Evolutionary conservation across 2,888 invertebrate species (phyloP).

Genomic region (Cataglyphis altisquamis): DNA sequence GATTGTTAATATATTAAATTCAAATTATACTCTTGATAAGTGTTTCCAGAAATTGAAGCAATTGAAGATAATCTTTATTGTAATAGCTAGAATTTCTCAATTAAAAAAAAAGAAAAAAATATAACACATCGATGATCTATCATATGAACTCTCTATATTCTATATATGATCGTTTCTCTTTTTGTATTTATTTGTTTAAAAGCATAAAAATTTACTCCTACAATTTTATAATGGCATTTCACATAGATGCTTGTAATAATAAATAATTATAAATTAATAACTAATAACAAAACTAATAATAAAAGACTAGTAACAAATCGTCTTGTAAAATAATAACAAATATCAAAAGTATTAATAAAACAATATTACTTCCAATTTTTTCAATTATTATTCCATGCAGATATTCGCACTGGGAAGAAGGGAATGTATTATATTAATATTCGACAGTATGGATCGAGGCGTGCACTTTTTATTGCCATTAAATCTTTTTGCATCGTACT

Average conservation of each 20-base stretch:
- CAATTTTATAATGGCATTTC: background rate
- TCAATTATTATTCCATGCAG: background rate
- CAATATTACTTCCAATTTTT: background rate
- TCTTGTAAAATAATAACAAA: background rate
- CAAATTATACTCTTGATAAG: background rate
- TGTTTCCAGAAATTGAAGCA: background rate
- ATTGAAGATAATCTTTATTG: background rate
- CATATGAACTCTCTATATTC: background rate
- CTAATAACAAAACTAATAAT: background rate
- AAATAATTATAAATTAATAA: background rate
- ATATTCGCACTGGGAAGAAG: slow-evolving; percentile 1
- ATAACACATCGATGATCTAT: background rate
- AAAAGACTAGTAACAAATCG: background rate
- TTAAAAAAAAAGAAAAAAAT: background rate
- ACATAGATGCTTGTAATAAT: background rate
- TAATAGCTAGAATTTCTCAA: background rate
- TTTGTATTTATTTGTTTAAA: background rate
- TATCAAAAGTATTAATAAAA: background rate
- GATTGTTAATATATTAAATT: background rate
- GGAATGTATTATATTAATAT: slow-evolving; percentile 8
- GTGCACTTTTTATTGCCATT: slow-evolving; percentile 76
- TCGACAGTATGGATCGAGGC: slow-evolving; percentile 46
- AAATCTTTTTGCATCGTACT: slow-evolving; percentile 70
- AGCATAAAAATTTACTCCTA: background rate
- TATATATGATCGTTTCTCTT: too few relatives aligned